Evolutionary conservation across 1,140 invertebrate genomes (phyloP).

Genomic region (Aphis gossypii): DNA sequence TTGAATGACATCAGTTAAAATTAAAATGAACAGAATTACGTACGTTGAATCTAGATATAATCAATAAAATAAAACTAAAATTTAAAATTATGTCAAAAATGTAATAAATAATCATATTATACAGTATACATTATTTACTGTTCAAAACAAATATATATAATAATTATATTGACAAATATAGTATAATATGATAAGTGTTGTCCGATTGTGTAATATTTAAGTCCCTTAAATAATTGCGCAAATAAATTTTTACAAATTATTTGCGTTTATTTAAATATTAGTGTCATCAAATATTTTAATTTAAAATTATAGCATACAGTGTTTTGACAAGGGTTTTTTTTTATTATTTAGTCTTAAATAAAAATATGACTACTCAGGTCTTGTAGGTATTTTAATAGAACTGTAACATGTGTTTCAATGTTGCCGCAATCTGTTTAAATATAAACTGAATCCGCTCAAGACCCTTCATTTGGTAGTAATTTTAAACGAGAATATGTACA

Average conservation of each 20-base stretch:
- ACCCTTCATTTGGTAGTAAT: slow-evolving; percentile 53
- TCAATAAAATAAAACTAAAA: not conserved
- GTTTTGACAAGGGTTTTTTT: not conserved
- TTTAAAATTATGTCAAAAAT: not conserved
- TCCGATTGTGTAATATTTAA: not conserved
- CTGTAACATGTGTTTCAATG: slow-evolving; percentile 38
- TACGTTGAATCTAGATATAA: not conserved
- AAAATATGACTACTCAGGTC: slow-evolving; percentile 17
- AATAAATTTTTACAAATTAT: not conserved
- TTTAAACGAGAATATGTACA: slow-evolving; percentile 10
- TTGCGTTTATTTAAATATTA: not conserved
- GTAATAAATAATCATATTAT: not conserved
- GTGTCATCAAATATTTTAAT: not conserved
- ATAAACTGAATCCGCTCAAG: slow-evolving; percentile 37
- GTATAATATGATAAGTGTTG: not conserved
- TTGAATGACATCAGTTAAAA: not conserved
- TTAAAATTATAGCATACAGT: not conserved
- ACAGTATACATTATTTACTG: not conserved
- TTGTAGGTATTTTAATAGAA: slow-evolving; percentile 44
- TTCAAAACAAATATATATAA: not conserved
- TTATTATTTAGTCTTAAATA: not conserved
- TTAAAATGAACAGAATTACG: not conserved
- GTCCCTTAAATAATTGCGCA: not conserved
- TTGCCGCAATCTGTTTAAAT: slow-evolving; percentile 44
- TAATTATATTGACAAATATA: not conserved